Evolutionary conservation across 2,113 vertebrate species (phyloP).

Genomic region (Pangasianodon gigas): DNA sequence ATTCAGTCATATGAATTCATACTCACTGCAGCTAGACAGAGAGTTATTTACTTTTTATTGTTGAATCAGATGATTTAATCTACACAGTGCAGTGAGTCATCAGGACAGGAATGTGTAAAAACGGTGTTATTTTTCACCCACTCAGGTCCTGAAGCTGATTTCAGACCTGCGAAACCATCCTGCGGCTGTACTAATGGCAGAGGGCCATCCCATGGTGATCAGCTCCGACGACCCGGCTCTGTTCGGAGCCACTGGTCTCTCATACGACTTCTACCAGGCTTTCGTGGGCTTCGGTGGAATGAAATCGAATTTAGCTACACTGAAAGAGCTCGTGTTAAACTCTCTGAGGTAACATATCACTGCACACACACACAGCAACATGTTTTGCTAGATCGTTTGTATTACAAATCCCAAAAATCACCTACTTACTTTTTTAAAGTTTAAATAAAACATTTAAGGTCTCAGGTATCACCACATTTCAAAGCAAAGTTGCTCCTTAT

Average conservation of each 20-base stretch:
- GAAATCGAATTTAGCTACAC: conserved; percentile 75
- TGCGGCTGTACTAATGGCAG: conserved; percentile 78
- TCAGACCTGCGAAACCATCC: conserved; percentile 85
- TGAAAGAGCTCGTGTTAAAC: conserved; percentile 85
- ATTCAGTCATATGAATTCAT: not conserved
- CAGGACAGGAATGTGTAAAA: not conserved
- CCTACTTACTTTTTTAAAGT: not conserved
- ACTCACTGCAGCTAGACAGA: not conserved
- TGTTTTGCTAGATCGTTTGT: not conserved
- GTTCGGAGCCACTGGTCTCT: conserved; percentile 83
- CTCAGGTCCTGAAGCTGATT: conserved; percentile 84
- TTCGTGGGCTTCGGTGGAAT: conserved; percentile 87
- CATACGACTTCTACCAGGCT: conserved; percentile 88
- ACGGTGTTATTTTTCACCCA: not conserved
- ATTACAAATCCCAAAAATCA: not conserved
- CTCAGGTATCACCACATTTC: not conserved
- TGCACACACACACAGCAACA: not conserved
- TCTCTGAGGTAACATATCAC: conserved; percentile 80
- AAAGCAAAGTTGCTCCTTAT: not conserved
- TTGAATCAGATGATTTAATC: not conserved
- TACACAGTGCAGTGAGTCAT: not conserved
- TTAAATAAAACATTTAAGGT: not conserved
- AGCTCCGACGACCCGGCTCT: conserved; percentile 84
- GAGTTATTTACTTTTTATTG: not conserved
- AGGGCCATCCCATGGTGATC: conserved; percentile 84